Evolutionary conservation across 2,113 vertebrate genomes (phyloP), one percentile per base, ranked within the genome.

Genomic region (Symphodus melops): DNA sequence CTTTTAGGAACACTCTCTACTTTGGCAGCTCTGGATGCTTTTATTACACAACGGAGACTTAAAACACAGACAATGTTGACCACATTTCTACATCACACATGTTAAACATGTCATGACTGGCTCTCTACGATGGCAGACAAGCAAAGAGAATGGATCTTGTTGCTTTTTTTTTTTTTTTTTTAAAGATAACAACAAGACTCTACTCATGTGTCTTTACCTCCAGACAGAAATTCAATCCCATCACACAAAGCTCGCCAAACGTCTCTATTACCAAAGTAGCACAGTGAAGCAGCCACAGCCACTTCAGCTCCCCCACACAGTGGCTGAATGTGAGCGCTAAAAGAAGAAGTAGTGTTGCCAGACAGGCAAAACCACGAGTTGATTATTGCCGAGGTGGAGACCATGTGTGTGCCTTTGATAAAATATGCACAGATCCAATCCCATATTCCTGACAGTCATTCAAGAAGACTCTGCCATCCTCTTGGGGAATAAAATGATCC

Each of bases 211-310:
- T 69, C 63, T 67, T 77, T 70, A 83, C 77, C 71, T 75, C 25
- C 51, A 67, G 56, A 42, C 62, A 79, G 85, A 79, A 89, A 90
- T 46, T 41, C 74, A 72, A 88, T 87, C 75, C 68, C 68, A 72
- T 84, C 69, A 81, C 68, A 74, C 72, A 72, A 82, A 79, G 79
- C 77, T 81, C 66, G 56, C 9, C 58, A 33, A 48, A 46, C 62
- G 62, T 80, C 84, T 90, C 81, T 13, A 61, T 79, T 81, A 65
- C 76, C 72, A 41, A 78, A 79, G 77, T 9, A 76, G 56, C 53
- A 67, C 7, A 75, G 76, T 54, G 59, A 77, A 84, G 64, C 37
- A 77, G 66, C 61, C 20, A 52, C 36, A 39, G 79, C 57, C 2
- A 53, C 19, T 42, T 46, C 71, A 56, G 64, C 56, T 73, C 65